phyloP scores from a whole-genome alignment of 2,888 invertebrate species.

The Aphidius colemani region DNA sequence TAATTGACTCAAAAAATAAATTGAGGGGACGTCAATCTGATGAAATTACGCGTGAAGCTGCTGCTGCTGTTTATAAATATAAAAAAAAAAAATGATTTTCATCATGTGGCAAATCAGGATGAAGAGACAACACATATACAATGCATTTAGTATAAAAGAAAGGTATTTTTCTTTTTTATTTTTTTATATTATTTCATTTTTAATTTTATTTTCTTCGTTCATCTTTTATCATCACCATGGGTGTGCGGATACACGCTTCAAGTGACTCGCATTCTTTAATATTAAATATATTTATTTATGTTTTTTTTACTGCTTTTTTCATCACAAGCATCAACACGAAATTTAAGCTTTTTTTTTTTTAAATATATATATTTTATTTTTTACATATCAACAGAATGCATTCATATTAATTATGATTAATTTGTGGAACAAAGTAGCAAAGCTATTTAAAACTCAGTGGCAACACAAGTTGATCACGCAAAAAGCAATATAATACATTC shows the following conservation, averaged over 20 bases:
- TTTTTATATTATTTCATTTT: constrained; percentile 13
- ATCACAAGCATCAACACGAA: too few species aligned
- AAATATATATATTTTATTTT: constrained; percentile 25
- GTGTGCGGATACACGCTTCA: constrained; percentile 43
- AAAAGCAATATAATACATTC: too few species aligned
- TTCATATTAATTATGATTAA: constrained; percentile 55
- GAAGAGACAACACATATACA: constrained; percentile 10
- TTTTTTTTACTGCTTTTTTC: too few species aligned
- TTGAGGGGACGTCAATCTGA: constrained; percentile 35
- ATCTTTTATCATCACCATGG: constrained; percentile 22
- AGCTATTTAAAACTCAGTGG: constrained; percentile 36
- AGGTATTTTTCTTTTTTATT: background rate
- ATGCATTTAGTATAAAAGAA: background rate
- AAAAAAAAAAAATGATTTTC: background rate
- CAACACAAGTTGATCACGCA: constrained; percentile 10
- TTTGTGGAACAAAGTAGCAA: constrained; percentile 41
- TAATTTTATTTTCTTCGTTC: constrained; percentile 25
- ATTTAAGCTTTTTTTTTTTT: background rate
- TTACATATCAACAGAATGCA: constrained; percentile 7
- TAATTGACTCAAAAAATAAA: constrained; percentile 44
- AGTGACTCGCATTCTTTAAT: constrained; percentile 31
- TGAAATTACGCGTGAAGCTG: constrained; percentile 43
- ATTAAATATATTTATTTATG: background rate
- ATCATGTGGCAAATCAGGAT: constrained; percentile 1
- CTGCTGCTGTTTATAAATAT: background rate